phyloP scores from a whole-genome alignment of 2,888 invertebrate genomes.

The Tipula lateralis region DNA sequence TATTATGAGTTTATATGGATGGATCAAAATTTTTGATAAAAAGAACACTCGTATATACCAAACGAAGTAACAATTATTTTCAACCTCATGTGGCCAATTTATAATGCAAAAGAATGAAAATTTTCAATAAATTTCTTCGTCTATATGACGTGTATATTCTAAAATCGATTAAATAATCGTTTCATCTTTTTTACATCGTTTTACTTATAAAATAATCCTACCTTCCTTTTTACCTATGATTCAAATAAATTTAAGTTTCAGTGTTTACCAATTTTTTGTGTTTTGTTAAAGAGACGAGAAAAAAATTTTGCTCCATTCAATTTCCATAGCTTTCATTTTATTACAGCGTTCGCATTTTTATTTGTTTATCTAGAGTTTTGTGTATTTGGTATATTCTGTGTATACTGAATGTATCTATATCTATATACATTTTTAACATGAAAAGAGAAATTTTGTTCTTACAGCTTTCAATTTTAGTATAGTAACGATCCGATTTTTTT shows the following conservation, averaged over 20 bases:
- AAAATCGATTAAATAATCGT: background rate
- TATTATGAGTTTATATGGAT: background rate
- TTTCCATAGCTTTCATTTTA: background rate
- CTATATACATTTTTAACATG: background rate
- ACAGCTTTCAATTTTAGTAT: background rate
- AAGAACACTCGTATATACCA: background rate
- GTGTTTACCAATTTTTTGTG: background rate
- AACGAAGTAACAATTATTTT: background rate
- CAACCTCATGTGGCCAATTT: slow-evolving; percentile 5
- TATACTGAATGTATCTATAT: background rate
- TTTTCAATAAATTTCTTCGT: background rate
- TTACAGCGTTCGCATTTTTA: background rate
- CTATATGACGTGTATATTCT: background rate
- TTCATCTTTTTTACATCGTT: background rate
- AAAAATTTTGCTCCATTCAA: background rate
- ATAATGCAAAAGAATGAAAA: background rate
- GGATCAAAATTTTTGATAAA: background rate
- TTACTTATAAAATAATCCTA: background rate
- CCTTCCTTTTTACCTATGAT: background rate
- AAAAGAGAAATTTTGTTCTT: background rate
- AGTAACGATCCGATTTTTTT: background rate
- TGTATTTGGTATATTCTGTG: no score
- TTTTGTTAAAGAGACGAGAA: background rate
- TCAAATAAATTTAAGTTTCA: background rate
- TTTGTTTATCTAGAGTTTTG: background rate